Evolutionary conservation across 2,113 vertebrate species (phyloP), one percentile per base, ranked within the genome.

Genomic region (Eublepharis macularius): DNA sequence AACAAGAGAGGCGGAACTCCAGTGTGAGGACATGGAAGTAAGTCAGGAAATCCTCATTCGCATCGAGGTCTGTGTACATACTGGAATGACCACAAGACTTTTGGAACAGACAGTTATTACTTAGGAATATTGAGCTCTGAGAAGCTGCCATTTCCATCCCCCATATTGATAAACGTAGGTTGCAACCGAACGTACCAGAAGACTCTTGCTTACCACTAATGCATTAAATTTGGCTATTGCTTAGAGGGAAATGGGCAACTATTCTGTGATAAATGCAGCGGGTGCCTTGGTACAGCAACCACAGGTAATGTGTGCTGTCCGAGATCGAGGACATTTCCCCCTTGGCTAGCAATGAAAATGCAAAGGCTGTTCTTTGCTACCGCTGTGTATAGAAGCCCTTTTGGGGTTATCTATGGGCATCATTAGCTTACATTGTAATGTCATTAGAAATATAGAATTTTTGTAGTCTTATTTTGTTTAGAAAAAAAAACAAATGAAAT

Each of bases 361-460:
- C 77, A 41, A 43, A 70, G 34, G 68, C 39, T 32, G 41, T 4
- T 24, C 13, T 26, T 65, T 79, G 41, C 36, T 12, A n/a, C 4
- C 77, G 65, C 39, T 65, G 26, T 65, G 77, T 63, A 45, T 39
- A 79, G 54, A 73, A 89, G 63, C 43, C 87, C 86, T 89, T 21
- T 87, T n/a, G n/a, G n/a, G n/a, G 88, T 86, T 92, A 91, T 93
- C 85, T 70, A 86, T 90, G 83, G 41, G 3, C 91, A 89, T 90
- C 85, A 43, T 91, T 88, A 87, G 81, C 87, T 92, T 47, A 86
- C 36, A 26, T 74, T 51, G 80, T 87, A 70, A 91, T 80, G 84
- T 86, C 8, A 88, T 89, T 90, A 85, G 86, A 85, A 85, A 11
- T 21, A 77, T 74, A 90, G 14, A 0, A 57, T 89, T 92, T 83